phyloP scores from a whole-genome alignment of 1,140 invertebrate genomes.

The Phortica variegata region DNA sequence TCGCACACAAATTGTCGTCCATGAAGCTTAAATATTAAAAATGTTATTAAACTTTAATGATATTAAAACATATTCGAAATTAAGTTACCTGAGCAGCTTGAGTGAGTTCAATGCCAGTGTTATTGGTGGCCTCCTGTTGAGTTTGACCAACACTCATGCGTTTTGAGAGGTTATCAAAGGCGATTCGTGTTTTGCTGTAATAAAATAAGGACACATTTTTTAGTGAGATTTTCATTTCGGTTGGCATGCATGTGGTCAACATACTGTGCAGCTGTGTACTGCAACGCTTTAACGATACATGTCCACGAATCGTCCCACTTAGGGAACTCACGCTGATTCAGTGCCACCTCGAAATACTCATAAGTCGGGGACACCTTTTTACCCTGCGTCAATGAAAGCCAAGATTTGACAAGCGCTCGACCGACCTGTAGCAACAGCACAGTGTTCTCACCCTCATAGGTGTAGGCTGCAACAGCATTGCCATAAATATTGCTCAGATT shows the following conservation, averaged over 20 bases:
- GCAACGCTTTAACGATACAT: slow-evolving; percentile 67
- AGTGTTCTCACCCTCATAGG: slow-evolving; percentile 95
- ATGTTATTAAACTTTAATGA: neutral
- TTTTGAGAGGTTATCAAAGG: slow-evolving; percentile 67
- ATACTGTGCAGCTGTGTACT: slow-evolving; percentile 72
- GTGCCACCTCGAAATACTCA: slow-evolving; percentile 62
- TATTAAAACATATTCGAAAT: neutral
- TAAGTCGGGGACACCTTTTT: slow-evolving; percentile 65
- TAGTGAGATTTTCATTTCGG: too few relatives aligned
- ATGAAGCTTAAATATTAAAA: slow-evolving; percentile 60
- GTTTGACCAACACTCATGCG: slow-evolving; percentile 64
- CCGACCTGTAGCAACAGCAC: slow-evolving; percentile 90
- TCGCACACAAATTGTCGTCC: slow-evolving; percentile 74
- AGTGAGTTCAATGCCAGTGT: slow-evolving; percentile 76
- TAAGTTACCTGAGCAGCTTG: slow-evolving; percentile 67
- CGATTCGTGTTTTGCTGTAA: slow-evolving; percentile 70
- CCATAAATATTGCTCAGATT: slow-evolving; percentile 83
- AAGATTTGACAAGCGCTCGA: slow-evolving; percentile 74
- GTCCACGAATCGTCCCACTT: slow-evolving; percentile 66
- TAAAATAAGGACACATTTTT: slow-evolving; percentile 1
- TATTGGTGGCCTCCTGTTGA: slow-evolving; percentile 81
- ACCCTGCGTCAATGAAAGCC: slow-evolving; percentile 63
- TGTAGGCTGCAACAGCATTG: slow-evolving; percentile 81
- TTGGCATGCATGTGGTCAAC: slow-evolving; percentile 18
- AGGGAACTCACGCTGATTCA: slow-evolving; percentile 54